Base-by-base conservation (phyloP, 2,113 vertebrate genomes). In the Actinemys pallida region DNA sequence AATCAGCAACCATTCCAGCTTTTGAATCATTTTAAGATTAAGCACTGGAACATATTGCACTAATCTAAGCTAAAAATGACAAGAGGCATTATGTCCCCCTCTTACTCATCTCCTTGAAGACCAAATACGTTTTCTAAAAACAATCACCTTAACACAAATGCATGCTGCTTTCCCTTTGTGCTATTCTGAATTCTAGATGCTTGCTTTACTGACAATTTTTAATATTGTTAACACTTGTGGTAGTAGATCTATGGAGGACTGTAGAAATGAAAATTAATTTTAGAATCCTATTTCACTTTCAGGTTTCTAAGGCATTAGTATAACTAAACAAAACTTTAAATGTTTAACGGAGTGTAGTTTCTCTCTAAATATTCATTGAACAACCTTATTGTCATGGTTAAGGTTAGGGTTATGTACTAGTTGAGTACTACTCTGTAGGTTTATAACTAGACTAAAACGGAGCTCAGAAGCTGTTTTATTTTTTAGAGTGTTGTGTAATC, bases 171-270 rank as follows among this genome's bases (percentile, higher is more conserved):
- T 76, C 6, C 27, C 57, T 78, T 47, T 94, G 57, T 87, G 76
- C 57, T 54, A 69, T 69, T 90, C 47, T 91, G 27, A 89, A 20
- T 1, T 86, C 62, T 1, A 89, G 78, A 56, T 88, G 92, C 87
- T 96, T 94, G 91, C 82, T 72, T 93, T 89, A 86, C 90, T 20
- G 85, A 31, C 25, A 90, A 42, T 9, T 47, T 52, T 92, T 81
- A 59, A 35, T 9, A n/a, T 31, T 69, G 39, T 76, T 76, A 76
- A 27, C 22, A 13, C 13, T 78, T 47, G 20, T 27, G 24, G 11
- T 25, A 45, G 9, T 42, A 29, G 25, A 42, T 72, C 35, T 39
- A n/a, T 22, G 35, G 65, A 65, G 35, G 35, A 72, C 65, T 72
- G 65, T 39, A 72, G 17, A 72, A 72, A 72, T 72, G 7, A n/a